These are phyloP conservation scores for Magallana nippona DNA, from an alignment of 2,888 invertebrate genomes.

Conservation along the genomic window DNA sequence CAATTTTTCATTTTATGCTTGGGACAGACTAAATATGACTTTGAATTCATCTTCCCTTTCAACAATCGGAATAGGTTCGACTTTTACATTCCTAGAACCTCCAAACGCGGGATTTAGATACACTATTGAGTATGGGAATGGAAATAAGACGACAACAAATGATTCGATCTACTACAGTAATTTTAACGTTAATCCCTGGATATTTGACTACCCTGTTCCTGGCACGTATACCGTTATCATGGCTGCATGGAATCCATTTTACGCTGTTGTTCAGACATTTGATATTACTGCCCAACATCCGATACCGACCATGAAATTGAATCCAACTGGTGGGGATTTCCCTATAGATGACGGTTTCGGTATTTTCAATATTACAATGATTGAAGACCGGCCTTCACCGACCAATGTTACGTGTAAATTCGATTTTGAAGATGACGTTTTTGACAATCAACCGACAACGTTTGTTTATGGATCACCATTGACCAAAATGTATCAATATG, in stretches of 20 bases:
- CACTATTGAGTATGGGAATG: slow-evolving; percentile 51
- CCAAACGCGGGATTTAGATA: slow-evolving; percentile 54
- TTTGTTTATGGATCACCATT: background rate
- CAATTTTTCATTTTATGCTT: slow-evolving; percentile 39
- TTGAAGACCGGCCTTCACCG: slow-evolving; percentile 36
- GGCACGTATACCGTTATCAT: slow-evolving; percentile 30
- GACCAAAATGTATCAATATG: slow-evolving; percentile 1
- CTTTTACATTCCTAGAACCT: slow-evolving; percentile 51
- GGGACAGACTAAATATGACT: slow-evolving; percentile 38
- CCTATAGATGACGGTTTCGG: slow-evolving; percentile 38
- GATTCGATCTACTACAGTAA: slow-evolving; percentile 34
- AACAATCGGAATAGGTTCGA: slow-evolving; percentile 33
- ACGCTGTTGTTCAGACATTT: slow-evolving; percentile 35
- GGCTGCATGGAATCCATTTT: slow-evolving; percentile 42
- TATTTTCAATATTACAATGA: slow-evolving; percentile 42
- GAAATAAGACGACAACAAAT: slow-evolving; percentile 24
- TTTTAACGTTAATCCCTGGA: slow-evolving; percentile 12
- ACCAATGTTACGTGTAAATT: slow-evolving; percentile 46
- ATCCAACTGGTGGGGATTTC: slow-evolving; percentile 38
- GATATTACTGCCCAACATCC: slow-evolving; percentile 40
- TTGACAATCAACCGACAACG: background rate
- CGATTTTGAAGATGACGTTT: slow-evolving; percentile 7
- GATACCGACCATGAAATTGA: slow-evolving; percentile 38
- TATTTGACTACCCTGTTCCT: slow-evolving; percentile 34
- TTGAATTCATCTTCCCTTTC: slow-evolving; percentile 14